Evolutionary conservation across 2,888 invertebrate genomes (phyloP), one percentile per base, ranked within the genome.

Genomic region (Altica lythri): DNA sequence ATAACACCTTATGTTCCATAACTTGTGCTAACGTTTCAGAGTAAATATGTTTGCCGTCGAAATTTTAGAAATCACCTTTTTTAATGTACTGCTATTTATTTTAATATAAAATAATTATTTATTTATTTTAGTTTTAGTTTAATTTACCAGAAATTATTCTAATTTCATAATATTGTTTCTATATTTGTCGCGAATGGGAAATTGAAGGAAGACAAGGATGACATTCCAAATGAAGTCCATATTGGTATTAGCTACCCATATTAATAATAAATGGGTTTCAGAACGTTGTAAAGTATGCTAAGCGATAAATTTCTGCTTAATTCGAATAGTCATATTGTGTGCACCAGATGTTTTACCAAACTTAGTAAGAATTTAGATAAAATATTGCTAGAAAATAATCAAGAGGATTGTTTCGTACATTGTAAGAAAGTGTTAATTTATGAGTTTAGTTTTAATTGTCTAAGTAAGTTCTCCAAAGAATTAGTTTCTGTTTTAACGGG

Each of bases 351-450:
- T 46, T 55, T 44, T 16, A 25, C 37, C 51, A 45, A 57, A 57
- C 47, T 55, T 57, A 34, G 59, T 49, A 57, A 61, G 61, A 59
- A 61, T 55, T 43, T 48, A 32, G 50, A 38, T 59, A 43, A 61
- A 61, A 59, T 61, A 61, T 48, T 14, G 44, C 56, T 10, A 2
- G 53, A 51, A 54, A 61, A 57, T 57, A 61, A 57, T 59, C 55
- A 61, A 46, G 40, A 61, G 58, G 56, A 58, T 56, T 56, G 57
- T 38, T 58, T 56, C 50, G 58, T 53, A 22, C 6, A 14, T 4
- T 25, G 19, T 25, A 61, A 62, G 60, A 60, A 62, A 62, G 53
- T 50, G 49, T 38, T 27, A 47, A 62, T 62, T 62, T 62, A 62
- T 51, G 55, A 18, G 47, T 52, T 53, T 55, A 51, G 60, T 62